phyloP scores from a whole-genome alignment of 1,140 invertebrate genomes.

The Lordiphosa stackelbergi region DNA sequence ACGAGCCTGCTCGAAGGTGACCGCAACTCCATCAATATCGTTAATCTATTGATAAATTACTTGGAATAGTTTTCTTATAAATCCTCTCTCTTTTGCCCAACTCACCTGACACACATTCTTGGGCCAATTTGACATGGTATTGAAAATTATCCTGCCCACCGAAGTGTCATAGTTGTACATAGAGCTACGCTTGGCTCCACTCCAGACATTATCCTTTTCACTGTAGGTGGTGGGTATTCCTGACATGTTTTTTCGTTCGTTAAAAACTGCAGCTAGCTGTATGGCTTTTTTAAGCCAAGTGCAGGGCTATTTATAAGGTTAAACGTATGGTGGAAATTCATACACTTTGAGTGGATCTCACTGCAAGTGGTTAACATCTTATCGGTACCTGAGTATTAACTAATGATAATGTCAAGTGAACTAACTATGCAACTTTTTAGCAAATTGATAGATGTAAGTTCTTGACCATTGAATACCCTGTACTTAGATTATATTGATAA shows the following conservation, averaged over 20 bases:
- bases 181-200: slow-evolving; percentile 48
- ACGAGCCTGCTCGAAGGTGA: slow-evolving; percentile 35
- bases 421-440: neutral
- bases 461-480: neutral
- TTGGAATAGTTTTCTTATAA: neutral
- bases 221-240: slow-evolving; percentile 49
- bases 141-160: slow-evolving; percentile 49
- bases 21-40: slow-evolving; percentile 30
- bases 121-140: slow-evolving; percentile 57
- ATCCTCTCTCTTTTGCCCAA: neutral
- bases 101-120: slow-evolving; percentile 57
- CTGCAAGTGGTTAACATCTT: slow-evolving; percentile 43
- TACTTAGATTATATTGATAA: neutral
- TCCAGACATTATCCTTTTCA: slow-evolving; percentile 63
- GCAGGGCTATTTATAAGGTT: slow-evolving; percentile 44
- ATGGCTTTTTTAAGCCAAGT: neutral
- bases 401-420: slow-evolving; percentile 1
- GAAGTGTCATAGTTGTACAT: slow-evolving; percentile 54
- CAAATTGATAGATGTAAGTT: neutral
- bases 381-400: slow-evolving; percentile 23
- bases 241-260: slow-evolving; percentile 69
- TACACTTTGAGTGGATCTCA: slow-evolving; percentile 41
- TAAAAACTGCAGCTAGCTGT: slow-evolving; percentile 16
- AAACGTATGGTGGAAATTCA: slow-evolving; percentile 23
- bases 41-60: neutral